Percentiles rank a stretch among this genome's conserved stretches.
Evolutionary conservation across 2,113 vertebrate genomes (phyloP).

Genomic region (Thomomys bottae): DNA sequence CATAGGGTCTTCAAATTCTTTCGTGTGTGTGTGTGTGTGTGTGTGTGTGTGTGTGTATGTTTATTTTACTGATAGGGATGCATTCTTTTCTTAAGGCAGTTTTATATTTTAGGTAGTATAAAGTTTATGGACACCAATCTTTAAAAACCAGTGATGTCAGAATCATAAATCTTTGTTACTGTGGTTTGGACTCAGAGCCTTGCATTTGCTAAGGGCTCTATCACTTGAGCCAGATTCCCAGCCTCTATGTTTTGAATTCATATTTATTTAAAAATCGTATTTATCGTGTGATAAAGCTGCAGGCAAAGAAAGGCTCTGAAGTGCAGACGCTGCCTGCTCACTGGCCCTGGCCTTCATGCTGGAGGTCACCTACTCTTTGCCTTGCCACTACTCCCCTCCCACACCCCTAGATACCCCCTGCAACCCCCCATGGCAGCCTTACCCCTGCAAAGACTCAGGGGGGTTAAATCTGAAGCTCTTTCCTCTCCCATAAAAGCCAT

Average conservation of each 20-base stretch:
- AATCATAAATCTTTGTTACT: background rate
- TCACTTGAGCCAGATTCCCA: no score
- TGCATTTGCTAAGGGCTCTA: no score
- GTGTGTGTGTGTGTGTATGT: background rate
- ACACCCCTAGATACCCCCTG: background rate
- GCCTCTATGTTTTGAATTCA: no score
- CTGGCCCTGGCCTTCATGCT: no score
- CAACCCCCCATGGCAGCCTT: background rate
- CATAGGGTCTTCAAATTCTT: background rate
- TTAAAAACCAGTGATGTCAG: background rate
- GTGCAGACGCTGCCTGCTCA: background rate
- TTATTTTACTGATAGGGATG: background rate
- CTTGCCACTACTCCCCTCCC: fast-evolving
- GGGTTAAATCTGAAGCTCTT: background rate
- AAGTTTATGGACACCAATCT: background rate
- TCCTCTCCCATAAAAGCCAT: background rate
- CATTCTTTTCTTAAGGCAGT: background rate
- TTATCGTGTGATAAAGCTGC: background rate
- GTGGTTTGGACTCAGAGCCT: no score
- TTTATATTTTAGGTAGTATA: background rate
- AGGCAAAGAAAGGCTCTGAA: background rate
- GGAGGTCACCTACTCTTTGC: background rate
- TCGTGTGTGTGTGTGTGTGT: background rate
- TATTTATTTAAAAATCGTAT: no score
- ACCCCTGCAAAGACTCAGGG: background rate